A percentile compares a stretch with the other conserved stretches of the same genome.
phyloP scores from a whole-genome alignment of 2,113 vertebrate species.

The Microcebus ravelobensis region DNA sequence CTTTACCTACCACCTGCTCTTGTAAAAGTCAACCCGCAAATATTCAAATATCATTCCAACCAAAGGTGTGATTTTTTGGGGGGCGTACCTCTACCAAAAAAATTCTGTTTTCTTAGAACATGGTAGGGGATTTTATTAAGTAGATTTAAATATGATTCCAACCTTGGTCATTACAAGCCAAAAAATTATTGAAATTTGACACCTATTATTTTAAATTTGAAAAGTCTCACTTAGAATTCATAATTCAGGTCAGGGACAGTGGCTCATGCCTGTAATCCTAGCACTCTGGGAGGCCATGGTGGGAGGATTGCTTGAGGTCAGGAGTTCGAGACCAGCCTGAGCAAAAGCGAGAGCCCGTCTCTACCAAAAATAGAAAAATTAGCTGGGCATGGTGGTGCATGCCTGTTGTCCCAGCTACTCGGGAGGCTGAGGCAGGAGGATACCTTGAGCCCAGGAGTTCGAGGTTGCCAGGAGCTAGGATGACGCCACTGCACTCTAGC shows the following conservation, averaged over 20 bases:
- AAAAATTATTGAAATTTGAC: slow-evolving; percentile 36
- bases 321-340: too few relatives aligned
- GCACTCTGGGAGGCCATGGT: too few relatives aligned
- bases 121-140: neutral
- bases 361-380: too few relatives aligned
- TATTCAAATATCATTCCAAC: neutral
- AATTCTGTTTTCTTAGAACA: slow-evolving; percentile 29
- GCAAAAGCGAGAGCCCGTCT: too few relatives aligned
- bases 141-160: slow-evolving; percentile 1
- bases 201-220: neutral
- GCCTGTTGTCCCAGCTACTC: too few relatives aligned
- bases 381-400: too few relatives aligned
- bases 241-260: neutral
- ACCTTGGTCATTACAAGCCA: neutral
- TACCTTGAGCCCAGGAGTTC: too few relatives aligned
- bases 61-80: neutral
- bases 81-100: neutral
- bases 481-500: too few relatives aligned
- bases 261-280: too few relatives aligned
- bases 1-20: neutral
- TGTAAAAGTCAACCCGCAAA: neutral
- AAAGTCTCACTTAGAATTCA: slow-evolving; percentile 33
- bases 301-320: too few relatives aligned
- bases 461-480: too few relatives aligned
- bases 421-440: too few relatives aligned